Percentiles rank a stretch among this genome's conserved stretches.
Evolutionary conservation across 2,797 vertebrate species (phyloP).

Genomic region (Gastrophryne carolinensis): DNA sequence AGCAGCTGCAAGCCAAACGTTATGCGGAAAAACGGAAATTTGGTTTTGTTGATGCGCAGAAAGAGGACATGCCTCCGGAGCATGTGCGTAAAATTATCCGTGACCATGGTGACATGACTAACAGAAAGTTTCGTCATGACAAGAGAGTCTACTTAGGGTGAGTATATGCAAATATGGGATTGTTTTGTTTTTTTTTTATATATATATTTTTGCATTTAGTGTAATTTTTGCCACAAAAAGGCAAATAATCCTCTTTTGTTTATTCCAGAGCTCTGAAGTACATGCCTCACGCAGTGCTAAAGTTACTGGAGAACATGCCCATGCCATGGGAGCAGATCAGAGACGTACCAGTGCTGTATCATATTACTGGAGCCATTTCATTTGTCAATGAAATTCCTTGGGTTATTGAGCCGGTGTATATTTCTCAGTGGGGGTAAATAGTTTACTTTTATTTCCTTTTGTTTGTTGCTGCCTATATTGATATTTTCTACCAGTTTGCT

Average conservation of each 20-base stretch:
- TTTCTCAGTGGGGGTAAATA: conserved; percentile 95
- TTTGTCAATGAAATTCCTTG: conserved; percentile 99
- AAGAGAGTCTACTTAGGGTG: conserved; percentile 97
- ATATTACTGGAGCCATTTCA: conserved; percentile 98
- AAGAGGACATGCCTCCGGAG: conserved; percentile 98
- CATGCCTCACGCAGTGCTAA: conserved; percentile 97
- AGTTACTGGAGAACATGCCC: conserved; percentile 98
- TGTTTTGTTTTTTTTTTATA: no score
- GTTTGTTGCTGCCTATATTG: no score
- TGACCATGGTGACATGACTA: conserved; percentile 99
- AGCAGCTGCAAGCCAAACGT: conserved; percentile 95
- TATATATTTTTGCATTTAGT: no score
- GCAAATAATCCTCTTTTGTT: no score
- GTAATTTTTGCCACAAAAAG: no score
- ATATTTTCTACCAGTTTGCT: no score
- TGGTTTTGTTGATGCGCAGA: conserved; percentile 98
- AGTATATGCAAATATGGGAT: no score
- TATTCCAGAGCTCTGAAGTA: conserved; percentile 89
- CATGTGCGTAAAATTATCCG: conserved; percentile 98
- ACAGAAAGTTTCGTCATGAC: conserved; percentile 97
- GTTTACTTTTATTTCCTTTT: no score
- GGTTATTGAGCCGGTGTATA: conserved; percentile 98
- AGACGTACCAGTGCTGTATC: conserved; percentile 94
- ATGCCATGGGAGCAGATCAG: conserved; percentile 99
- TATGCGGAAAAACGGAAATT: conserved; percentile 98